Percentiles rank a stretch among this genome's conserved stretches.
These are phyloP conservation scores for Stenichneumon culpator DNA, from an alignment of 2,888 invertebrate genomes.

Conservation along the genomic window DNA sequence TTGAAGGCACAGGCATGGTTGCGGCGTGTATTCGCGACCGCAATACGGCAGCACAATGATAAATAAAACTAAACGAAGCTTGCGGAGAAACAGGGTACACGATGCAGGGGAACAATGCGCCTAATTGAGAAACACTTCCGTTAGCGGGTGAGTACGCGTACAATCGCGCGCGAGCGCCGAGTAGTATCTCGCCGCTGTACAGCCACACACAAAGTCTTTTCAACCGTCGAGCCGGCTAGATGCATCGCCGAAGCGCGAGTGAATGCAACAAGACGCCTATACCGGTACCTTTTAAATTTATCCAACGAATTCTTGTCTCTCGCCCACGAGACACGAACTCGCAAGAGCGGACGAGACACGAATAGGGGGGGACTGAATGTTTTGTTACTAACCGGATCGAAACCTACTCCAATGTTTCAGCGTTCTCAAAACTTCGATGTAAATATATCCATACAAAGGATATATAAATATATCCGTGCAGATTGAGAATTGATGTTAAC, in stretches of 20 bases:
- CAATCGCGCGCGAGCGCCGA: conserved; percentile 57
- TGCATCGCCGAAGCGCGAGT: conserved; percentile 25
- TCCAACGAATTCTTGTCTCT: conserved; percentile 43
- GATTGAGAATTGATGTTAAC: neutral
- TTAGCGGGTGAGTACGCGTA: conserved; percentile 53
- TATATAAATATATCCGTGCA: neutral
- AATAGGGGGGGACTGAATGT: neutral
- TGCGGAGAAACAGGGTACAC: conserved; percentile 23
- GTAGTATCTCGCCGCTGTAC: conserved; percentile 22
- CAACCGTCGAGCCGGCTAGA: conserved; percentile 21
- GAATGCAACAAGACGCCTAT: conserved; percentile 21
- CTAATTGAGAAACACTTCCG: conserved; percentile 75
- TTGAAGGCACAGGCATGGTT: neutral
- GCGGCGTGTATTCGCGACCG: neutral
- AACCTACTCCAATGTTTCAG: neutral
- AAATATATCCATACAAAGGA: neutral
- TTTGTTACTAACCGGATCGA: conserved; percentile 9
- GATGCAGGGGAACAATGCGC: conserved; percentile 69
- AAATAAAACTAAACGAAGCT: conserved; percentile 46
- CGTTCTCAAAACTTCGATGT: neutral
- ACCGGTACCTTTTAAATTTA: conserved; percentile 51
- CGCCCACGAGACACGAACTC: conserved; percentile 20
- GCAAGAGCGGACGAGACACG: neutral
- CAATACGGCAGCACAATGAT: conserved; percentile 21
- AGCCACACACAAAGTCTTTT: conserved; percentile 9